Evolutionary conservation across 2,888 invertebrate genomes (phyloP).

Genomic region (Ethmia dodecea): DNA sequence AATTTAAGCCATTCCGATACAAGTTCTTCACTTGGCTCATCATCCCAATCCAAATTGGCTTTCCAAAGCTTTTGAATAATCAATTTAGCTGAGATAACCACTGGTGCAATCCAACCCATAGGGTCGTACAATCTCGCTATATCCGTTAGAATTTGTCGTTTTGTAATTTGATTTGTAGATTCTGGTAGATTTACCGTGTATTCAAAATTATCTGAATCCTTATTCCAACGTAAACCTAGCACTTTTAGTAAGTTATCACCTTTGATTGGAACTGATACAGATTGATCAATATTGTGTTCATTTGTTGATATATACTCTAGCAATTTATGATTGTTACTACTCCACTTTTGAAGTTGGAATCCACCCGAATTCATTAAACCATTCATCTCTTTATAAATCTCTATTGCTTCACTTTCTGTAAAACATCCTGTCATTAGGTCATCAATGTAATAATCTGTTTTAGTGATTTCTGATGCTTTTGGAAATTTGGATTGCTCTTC

Average conservation of each 20-base stretch:
- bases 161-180: slow-evolving; percentile 12
- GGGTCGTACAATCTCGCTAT: slow-evolving; percentile 26
- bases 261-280: slow-evolving; percentile 10
- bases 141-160: slow-evolving; percentile 21
- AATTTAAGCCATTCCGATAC: slow-evolving; percentile 13
- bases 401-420: slow-evolving; percentile 16
- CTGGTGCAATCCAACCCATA: slow-evolving; percentile 25
- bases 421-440: slow-evolving; percentile 21
- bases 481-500: slow-evolving; percentile 15
- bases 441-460: slow-evolving; percentile 18
- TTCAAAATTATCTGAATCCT: slow-evolving; percentile 18
- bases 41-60: slow-evolving; percentile 17
- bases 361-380: slow-evolving; percentile 20
- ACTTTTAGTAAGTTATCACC: slow-evolving; percentile 18
- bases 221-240: slow-evolving; percentile 25
- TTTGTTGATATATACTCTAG: slow-evolving; percentile 16
- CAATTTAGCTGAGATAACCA: too few relatives aligned
- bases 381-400: slow-evolving; percentile 20
- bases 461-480: slow-evolving; percentile 10
- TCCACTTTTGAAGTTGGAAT: slow-evolving; percentile 27
- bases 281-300: slow-evolving; percentile 1
- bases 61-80: slow-evolving; percentile 22
- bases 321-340: slow-evolving; percentile 18
- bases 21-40: slow-evolving; percentile 9
- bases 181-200: slow-evolving; percentile 16